Base-by-base conservation (phyloP, 2,888 invertebrate genomes). In the Augochlorella aurata region DNA sequence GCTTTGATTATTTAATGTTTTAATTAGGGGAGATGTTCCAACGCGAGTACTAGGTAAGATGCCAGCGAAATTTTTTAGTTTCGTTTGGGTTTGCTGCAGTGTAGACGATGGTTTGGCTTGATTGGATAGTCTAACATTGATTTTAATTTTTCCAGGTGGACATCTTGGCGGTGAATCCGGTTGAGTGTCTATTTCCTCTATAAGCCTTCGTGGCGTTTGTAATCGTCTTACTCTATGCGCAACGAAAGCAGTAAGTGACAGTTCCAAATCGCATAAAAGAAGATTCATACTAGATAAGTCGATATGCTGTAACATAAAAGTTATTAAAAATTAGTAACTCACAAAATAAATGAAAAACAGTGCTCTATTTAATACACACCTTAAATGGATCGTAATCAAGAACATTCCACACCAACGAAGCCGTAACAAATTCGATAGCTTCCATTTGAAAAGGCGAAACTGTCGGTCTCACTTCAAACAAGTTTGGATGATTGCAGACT, bases 401-500 rank as follows among this genome's bases (percentile, higher is more conserved):
- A 67, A 96, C 95, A 84, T 95, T 95, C 93, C 96, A 96, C 69
- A 96, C 96, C 47, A 97, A 94, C 82, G 97, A 97, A 24, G 98
- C 97, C 78, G 96, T 96, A 85, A 94, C 94, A 91, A 95, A 95
- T 66, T 95, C 94, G 84, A 99, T 95, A 49, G 96, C 96, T 85
- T 97, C 96, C 96, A 97, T 97, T 94, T 97, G 97, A 94, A 99
- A 98, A 82, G 99, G 99, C 69, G 99, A 98, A 74, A 97, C 95
- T 65, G 98, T 98, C 70, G 99, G 98, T 78, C 99, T 96, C 85
- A 98, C 97, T 95, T 99, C 99, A 94, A 99, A 99, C 92, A 99
- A 95, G 95, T 99, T 98, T 21, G 99, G 99, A 95, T 99, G 99
- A 94, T 99, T 99, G 95, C 99, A 99, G 88, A 98, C 98, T 95